Evolutionary conservation across 2,888 invertebrate species (phyloP).

Genomic region (Anorthoa munda): DNA sequence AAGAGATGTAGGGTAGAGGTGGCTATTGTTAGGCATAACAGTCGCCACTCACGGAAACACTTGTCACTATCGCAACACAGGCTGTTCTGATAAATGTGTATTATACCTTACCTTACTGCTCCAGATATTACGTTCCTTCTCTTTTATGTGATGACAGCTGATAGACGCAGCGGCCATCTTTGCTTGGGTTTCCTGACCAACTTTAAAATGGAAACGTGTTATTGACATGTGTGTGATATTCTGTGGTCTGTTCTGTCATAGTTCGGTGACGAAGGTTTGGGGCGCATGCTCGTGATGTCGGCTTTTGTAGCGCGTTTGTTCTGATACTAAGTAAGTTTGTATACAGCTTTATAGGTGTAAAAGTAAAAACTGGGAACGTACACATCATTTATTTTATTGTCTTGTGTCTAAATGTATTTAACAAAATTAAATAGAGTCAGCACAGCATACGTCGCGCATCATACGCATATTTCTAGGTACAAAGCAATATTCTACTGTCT

Average conservation of each 20-base stretch:
- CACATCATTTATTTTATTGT: constrained; percentile 1
- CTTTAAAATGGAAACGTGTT: constrained; percentile 46
- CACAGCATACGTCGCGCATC: no score
- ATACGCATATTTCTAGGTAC: not conserved
- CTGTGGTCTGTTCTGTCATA: constrained; percentile 39
- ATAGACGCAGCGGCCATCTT: constrained; percentile 54
- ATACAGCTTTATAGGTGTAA: not conserved
- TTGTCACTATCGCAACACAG: constrained; percentile 84
- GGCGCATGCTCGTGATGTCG: constrained; percentile 11
- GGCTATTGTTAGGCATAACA: constrained; percentile 84
- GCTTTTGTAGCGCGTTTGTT: constrained; percentile 19
- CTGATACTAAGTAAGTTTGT: constrained; percentile 11
- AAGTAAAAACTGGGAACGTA: not conserved
- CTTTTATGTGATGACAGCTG: constrained; percentile 69
- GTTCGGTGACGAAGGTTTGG: constrained; percentile 52
- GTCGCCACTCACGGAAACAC: constrained; percentile 87
- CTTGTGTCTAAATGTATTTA: not conserved
- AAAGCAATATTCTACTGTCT: not conserved
- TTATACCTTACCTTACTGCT: constrained; percentile 68
- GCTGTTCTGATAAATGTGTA: constrained; percentile 82
- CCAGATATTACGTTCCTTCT: constrained; percentile 63
- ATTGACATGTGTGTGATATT: constrained; percentile 34
- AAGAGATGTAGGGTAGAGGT: constrained; percentile 79
- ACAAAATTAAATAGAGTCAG: not conserved
- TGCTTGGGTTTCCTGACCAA: constrained; percentile 32